phyloP scores from a whole-genome alignment of 2,797 vertebrate species.

The Podarcis siculus region DNA sequence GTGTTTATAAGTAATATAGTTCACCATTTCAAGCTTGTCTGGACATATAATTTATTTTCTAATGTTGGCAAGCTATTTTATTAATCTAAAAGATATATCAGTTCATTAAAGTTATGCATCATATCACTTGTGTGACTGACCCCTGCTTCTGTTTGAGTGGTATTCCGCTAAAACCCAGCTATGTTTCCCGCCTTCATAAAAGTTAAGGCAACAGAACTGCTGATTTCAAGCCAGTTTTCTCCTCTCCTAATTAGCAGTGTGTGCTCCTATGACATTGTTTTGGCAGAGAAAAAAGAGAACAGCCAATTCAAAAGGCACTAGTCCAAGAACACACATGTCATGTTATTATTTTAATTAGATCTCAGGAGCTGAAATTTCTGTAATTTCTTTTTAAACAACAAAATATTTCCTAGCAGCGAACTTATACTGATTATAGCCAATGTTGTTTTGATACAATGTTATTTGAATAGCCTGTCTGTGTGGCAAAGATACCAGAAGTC shows the following conservation, averaged over 20 bases:
- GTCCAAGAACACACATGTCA: conserved; percentile 60
- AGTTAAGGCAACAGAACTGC: conserved; percentile 23
- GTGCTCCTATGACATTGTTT: conserved; percentile 65
- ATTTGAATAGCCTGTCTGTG: conserved; percentile 35
- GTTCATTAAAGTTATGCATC: not conserved
- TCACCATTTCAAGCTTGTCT: not conserved
- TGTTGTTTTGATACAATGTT: conserved; percentile 28
- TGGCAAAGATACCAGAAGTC: not conserved
- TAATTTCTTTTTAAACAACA: conserved; percentile 10
- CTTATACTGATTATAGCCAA: conserved; percentile 28
- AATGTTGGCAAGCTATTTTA: not conserved
- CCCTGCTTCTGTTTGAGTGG: not conserved
- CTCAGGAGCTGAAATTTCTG: conserved; percentile 64
- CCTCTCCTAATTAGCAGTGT: conserved; percentile 66
- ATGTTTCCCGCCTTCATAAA: not conserved
- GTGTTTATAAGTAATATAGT: not conserved
- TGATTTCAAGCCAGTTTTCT: conserved; percentile 59
- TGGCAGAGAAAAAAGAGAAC: conserved; percentile 56
- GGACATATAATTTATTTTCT: not conserved
- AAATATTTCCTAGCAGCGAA: conserved; percentile 33
- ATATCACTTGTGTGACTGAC: conserved; percentile 4
- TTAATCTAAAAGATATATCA: conserved; percentile 11
- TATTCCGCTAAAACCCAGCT: conserved; percentile 23
- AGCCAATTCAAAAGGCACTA: conserved; percentile 60
- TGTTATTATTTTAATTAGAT: conserved; percentile 75